Base-by-base conservation (phyloP, 2,888 invertebrate genomes). In the Hanleya hanleyi region DNA sequence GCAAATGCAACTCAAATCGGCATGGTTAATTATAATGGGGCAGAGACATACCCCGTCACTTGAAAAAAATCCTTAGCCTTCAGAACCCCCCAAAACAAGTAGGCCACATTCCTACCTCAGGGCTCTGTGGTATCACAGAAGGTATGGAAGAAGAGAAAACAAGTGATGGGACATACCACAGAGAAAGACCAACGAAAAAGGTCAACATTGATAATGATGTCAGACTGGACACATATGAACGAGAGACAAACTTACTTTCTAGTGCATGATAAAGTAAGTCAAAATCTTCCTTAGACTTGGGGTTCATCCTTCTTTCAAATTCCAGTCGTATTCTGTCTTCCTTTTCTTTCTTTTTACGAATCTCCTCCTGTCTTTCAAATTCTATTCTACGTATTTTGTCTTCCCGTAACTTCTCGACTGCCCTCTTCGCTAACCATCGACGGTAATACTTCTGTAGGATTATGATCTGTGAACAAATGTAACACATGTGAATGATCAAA, bases 251-350 rank as follows among this genome's bases (percentile, higher is more conserved):
- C 88, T 84, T 78, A 91, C 90, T 90, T 81, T 90, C 89, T 35
- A 91, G 80, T 47, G 90, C 90, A 79, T 88, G 85, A 71, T 90
- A 90, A 5, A 91, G 79, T 18, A 91, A 83, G 77, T 91, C 89
- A 79, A 91, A 91, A 72, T 91, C 91, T 76, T 88, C 88, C 74
- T 88, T 88, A n/a, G 88, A 82, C 74, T 88, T 89, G 6, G 91
- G 91, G 78, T 91, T 87, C 86, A 90, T 89, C 67, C 91, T 80
- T 67, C 91, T 80, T 70, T 89, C 87, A 78, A 89, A 89, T 75
- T 91, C 91, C 72, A 80, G 78, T 75, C 86, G 85, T 36, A 90
- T 86, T 71, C 90, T 79, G 18, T 87, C 85, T 72, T 91, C 90
- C 70, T 89, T 90, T 75, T 90, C 90, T 75, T 87, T 86, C 77